Percentiles rank a stretch among this genome's conserved stretches.
phyloP scores from a whole-genome alignment of 2,888 invertebrate genomes.

The Drosophila maculinotata region DNA sequence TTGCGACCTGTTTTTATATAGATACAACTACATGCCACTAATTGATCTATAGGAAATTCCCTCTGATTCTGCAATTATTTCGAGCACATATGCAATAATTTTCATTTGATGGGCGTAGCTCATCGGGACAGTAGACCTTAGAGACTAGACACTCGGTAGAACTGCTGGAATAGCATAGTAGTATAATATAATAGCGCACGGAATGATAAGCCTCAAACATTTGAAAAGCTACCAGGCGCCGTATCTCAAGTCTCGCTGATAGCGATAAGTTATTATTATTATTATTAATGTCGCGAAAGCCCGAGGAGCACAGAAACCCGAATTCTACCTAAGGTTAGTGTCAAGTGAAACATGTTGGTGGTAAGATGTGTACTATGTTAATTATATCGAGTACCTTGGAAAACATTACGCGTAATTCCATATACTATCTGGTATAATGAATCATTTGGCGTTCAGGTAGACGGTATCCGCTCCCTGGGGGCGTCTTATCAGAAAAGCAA shows the following conservation, averaged over 20 bases:
- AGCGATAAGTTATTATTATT: slow-evolving; percentile 55
- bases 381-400: slow-evolving; percentile 4
- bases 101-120: slow-evolving; percentile 36
- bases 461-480: slow-evolving; percentile 8
- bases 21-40: slow-evolving; percentile 1
- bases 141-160: slow-evolving; percentile 4
- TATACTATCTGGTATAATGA: slow-evolving; percentile 15
- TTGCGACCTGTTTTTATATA: slow-evolving; percentile 6
- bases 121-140: slow-evolving; percentile 5
- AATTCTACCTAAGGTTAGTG: slow-evolving; percentile 32
- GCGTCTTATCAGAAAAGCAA: slow-evolving; percentile 43
- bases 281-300: slow-evolving; percentile 31
- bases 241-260: slow-evolving; percentile 58
- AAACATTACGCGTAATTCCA: slow-evolving; percentile 5
- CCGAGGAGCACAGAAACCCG: slow-evolving; percentile 4
- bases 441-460: slow-evolving; percentile 24
- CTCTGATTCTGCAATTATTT: neutral
- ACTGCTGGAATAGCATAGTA: slow-evolving; percentile 3
- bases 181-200: slow-evolving; percentile 7
- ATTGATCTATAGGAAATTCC: neutral
- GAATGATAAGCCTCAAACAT: slow-evolving; percentile 51
- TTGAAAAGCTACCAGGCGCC: slow-evolving; percentile 45
- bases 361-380: slow-evolving; percentile 37
- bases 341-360: slow-evolving; percentile 44
- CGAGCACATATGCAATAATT: slow-evolving; percentile 7